Evolutionary conservation across 2,888 invertebrate species (phyloP).

Genomic region (Allophyes oxyacanthae): DNA sequence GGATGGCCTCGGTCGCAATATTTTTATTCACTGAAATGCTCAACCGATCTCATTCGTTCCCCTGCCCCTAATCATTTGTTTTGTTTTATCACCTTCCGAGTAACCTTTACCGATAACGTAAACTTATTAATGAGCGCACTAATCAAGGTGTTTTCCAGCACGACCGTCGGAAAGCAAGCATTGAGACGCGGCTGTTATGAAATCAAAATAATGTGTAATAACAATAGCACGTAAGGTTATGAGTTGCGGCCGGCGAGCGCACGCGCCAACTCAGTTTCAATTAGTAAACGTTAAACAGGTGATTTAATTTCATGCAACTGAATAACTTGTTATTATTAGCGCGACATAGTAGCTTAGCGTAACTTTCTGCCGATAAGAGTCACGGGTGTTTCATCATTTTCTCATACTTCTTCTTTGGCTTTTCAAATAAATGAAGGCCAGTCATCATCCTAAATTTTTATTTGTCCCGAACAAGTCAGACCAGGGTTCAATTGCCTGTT

Average conservation of each 20-base stretch:
- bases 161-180: constrained; percentile 56
- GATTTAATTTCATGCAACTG: constrained; percentile 21
- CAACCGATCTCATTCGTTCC: no score
- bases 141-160: constrained; percentile 31
- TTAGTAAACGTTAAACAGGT: constrained; percentile 36
- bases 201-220: constrained; percentile 64
- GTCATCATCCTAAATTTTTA: no score
- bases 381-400: no score
- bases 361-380: no score
- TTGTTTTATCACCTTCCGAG: no score
- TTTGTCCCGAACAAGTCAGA: no score
- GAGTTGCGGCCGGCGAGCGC: constrained; percentile 8
- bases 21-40: no score
- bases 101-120: neutral
- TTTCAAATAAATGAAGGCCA: no score
- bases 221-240: constrained; percentile 43
- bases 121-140: constrained; percentile 14
- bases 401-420: no score
- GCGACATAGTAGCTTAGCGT: neutral
- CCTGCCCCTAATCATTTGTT: no score
- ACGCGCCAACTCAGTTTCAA: constrained; percentile 22
- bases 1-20: no score
- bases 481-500: no score
- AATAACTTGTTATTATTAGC: constrained; percentile 12
- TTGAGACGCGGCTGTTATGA: constrained; percentile 60